These are phyloP conservation scores for Mustelus asterias DNA, from an alignment of 2,113 vertebrate genomes.

Conservation along the genomic window DNA sequence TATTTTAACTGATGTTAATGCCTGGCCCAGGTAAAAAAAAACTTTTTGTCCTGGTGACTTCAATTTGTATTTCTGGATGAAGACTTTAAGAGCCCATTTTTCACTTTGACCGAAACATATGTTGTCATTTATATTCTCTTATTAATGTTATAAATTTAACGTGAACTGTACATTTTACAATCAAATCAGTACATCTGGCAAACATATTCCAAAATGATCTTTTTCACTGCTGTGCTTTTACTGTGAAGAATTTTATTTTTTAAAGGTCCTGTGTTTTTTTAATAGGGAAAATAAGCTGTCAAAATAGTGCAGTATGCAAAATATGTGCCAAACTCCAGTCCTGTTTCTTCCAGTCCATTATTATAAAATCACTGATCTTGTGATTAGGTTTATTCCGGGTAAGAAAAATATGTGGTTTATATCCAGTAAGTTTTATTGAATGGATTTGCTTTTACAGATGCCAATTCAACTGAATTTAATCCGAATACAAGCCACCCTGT, in stretches of 20 bases:
- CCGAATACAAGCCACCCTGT: slow-evolving; percentile 81
- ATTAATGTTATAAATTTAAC: not conserved
- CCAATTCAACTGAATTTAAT: slow-evolving; percentile 92
- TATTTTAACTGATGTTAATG: not conserved
- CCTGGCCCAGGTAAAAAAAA: not conserved
- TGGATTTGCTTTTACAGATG: slow-evolving; percentile 60
- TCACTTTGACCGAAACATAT: not conserved
- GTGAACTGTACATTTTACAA: not conserved
- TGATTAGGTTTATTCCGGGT: not conserved
- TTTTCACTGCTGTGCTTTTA: not conserved
- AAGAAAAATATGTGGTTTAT: not conserved
- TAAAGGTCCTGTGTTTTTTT: not conserved
- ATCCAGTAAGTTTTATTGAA: not conserved
- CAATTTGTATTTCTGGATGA: not conserved
- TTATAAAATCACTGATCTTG: not conserved
- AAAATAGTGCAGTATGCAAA: not conserved
- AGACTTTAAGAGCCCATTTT: not conserved
- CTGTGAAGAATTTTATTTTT: not conserved
- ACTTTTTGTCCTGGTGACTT: not conserved
- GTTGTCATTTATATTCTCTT: not conserved
- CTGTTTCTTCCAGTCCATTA: not conserved
- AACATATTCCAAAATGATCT: not conserved
- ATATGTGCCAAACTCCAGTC: not conserved
- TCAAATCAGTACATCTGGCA: not conserved
- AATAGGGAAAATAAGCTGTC: not conserved